phyloP scores from a whole-genome alignment of 2,797 vertebrate genomes.

The Alcedo quadribrachys region DNA sequence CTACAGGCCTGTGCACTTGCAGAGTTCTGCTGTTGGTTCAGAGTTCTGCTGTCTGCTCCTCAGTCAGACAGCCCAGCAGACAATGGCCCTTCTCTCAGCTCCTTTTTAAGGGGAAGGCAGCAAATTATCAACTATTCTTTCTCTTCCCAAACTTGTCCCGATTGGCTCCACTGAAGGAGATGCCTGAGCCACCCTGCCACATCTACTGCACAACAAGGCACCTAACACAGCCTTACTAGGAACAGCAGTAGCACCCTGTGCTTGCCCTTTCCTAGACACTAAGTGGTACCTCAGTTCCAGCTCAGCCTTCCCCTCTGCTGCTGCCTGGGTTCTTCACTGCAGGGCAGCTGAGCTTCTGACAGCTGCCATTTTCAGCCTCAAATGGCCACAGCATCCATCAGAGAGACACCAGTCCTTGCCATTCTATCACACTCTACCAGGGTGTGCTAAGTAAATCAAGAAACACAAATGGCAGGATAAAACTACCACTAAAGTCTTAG shows the following conservation, averaged over 20 bases:
- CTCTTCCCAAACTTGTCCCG: neutral
- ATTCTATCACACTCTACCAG: neutral
- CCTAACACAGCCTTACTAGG: neutral
- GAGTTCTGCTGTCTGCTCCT: neutral
- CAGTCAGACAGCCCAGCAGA: neutral
- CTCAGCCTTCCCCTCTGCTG: neutral
- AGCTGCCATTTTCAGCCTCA: neutral
- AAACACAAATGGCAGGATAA: neutral
- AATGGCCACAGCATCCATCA: neutral
- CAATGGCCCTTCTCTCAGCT: neutral
- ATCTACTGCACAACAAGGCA: neutral
- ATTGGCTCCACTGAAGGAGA: neutral
- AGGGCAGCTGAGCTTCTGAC: neutral
- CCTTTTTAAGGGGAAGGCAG: neutral
- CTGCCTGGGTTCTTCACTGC: neutral
- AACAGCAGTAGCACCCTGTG: rapidly evolving
- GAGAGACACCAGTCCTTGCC: neutral
- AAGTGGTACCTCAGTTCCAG: neutral
- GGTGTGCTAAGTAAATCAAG: neutral
- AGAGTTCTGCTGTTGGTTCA: neutral
- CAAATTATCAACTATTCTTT: neutral
- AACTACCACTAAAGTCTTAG: neutral
- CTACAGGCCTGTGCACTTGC: neutral
- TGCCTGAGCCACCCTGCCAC: neutral
- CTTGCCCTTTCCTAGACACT: neutral